Conservation (phyloP, 2,113 vertebrate genomes). For the Bos indicus region DNA sequence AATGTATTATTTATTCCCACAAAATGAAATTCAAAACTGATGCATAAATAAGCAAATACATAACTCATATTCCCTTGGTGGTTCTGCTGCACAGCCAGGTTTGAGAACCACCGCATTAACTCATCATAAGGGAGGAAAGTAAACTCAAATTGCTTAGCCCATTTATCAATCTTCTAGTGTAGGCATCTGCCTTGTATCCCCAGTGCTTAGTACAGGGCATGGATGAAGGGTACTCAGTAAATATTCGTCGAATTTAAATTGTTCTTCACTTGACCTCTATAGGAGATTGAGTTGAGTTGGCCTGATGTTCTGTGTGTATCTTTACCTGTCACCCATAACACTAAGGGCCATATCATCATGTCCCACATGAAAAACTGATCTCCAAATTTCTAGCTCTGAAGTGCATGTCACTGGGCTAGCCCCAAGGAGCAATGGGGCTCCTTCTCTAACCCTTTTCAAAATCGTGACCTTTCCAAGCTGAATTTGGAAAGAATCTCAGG, state of each 20-base stretch:
- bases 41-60: conserved; percentile 19
- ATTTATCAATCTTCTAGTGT: background rate
- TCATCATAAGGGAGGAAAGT: conserved; percentile 1
- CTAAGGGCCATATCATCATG: background rate
- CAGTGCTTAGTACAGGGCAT: background rate
- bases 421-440: background rate
- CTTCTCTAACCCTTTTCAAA: background rate
- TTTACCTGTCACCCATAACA: background rate
- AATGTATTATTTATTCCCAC: background rate
- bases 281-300: background rate
- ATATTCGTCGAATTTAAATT: background rate
- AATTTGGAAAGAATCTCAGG: background rate
- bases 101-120: conserved; percentile 22
- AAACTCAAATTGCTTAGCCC: background rate
- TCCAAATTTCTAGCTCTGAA: background rate
- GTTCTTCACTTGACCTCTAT: background rate
- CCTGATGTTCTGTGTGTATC: background rate
- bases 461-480: background rate
- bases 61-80: background rate
- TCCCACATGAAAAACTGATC: background rate
- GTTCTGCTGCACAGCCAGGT: background rate
- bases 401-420: background rate
- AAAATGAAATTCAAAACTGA: conserved; percentile 24
- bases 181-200: background rate
- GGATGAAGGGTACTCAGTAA: background rate